Base-by-base conservation (phyloP, 1,140 invertebrate species). In the Cardiocondyla obscurior region DNA sequence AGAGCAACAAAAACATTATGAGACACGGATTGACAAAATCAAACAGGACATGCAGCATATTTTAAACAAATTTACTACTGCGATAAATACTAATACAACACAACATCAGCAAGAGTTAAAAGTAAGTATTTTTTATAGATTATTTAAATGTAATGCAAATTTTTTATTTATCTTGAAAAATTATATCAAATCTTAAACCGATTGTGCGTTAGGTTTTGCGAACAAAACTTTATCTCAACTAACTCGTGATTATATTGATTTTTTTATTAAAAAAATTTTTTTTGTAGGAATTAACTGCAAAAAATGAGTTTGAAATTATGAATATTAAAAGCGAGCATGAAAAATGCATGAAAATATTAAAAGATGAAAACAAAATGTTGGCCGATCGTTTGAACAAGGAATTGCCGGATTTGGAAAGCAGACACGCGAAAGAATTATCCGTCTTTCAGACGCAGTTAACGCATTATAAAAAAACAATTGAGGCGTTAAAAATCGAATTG, bases 401-500 rank as follows among this genome's bases (percentile, higher is more conserved):
- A 25, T 65, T 92, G 1, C 88, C 89, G 0, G 85, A 92, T 12
- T 49, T 94, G 16, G 92, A 94, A 64, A 89, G 72, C 36, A 89
- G 88, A 8, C 93, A 94, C 16, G 90, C 91, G 2, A 93, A 93
- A 53, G 93, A 94, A 74, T 81, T 94, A 0, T 92, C 92, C 1
- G 88, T 92, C 1, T 92, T 94, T 70, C 92, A 94, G 42, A 83
- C 89, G 0, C 92, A 94, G 28, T 60, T 94, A 5, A 64, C 86
- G 0, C 88, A 90, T 3, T 94, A 92, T 28, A 93, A 94, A 74
- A 92, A 90, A 64, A 94, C 91, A 0, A 89, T 94, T 0, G 92
- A 94, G 28, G 82, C 90, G 0, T 53, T 94, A 5, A 94, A 92
- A 65, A 58, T 89, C 0, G 92, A 94, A n/a, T 51, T 93, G 1